A percentile compares a stretch with the other conserved stretches of the same genome.
Conservation (phyloP, 2,113 vertebrate species). For the Cygnus buccinator region DNA sequence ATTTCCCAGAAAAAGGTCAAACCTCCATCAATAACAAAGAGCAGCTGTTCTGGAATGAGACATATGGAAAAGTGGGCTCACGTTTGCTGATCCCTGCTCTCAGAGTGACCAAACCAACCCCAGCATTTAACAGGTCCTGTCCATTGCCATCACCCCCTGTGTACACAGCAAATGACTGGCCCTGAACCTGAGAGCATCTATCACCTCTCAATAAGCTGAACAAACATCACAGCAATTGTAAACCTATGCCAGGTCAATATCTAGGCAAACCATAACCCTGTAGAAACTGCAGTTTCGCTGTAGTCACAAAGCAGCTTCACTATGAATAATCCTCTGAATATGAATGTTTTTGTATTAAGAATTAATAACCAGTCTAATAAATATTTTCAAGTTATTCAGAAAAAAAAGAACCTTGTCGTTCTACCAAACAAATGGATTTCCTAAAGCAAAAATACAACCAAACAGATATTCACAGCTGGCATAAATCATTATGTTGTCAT, state of each 20-base stretch:
- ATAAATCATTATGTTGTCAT: not conserved
- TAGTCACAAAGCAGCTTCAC: not conserved
- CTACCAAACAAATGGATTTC: slow-evolving; percentile 24
- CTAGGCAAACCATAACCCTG: not conserved
- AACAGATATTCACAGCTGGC: not conserved
- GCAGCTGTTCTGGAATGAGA: accelerated
- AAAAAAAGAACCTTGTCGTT: not conserved
- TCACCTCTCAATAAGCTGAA: not conserved
- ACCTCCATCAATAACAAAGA: not conserved
- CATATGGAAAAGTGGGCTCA: accelerated
- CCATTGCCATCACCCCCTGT: not conserved
- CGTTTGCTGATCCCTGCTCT: not conserved
- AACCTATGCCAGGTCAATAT: not conserved
- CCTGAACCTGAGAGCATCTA: not conserved
- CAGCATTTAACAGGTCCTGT: not conserved
- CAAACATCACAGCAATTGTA: accelerated
- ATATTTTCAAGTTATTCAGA: not conserved
- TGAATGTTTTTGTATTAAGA: not conserved
- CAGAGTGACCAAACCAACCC: not conserved
- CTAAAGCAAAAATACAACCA: not conserved
- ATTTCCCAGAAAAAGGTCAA: not conserved
- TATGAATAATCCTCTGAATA: not conserved
- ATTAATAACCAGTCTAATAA: not conserved
- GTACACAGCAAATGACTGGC: accelerated
- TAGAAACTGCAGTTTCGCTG: not conserved